phyloP scores from a whole-genome alignment of 1,140 invertebrate species.

The Cotesia glomerata region DNA sequence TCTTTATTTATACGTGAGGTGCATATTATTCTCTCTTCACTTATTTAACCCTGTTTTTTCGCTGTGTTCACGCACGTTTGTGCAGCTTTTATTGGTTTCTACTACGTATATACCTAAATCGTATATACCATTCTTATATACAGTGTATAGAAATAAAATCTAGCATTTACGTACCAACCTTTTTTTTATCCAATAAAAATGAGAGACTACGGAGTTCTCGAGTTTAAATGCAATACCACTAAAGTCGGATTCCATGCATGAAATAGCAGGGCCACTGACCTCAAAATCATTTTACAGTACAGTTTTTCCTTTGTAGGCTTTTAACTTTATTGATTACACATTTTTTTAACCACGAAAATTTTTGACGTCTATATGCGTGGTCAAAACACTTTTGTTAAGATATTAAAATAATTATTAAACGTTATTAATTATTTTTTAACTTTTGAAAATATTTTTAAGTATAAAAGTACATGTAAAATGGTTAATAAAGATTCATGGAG shows the following conservation, averaged over 20 bases:
- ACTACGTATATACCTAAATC: background rate
- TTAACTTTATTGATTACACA: background rate
- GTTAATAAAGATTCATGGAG: too few relatives aligned
- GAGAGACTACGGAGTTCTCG: background rate
- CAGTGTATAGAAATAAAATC: too few relatives aligned
- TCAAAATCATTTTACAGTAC: background rate
- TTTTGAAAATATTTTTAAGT: too few relatives aligned
- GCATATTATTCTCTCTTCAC: conserved; percentile 10
- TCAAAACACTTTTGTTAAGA: too few relatives aligned
- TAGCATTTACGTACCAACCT: background rate
- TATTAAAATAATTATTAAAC: too few relatives aligned
- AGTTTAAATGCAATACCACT: background rate
- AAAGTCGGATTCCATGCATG: background rate
- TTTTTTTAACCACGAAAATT: background rate
- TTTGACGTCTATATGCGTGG: too few relatives aligned
- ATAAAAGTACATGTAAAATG: too few relatives aligned
- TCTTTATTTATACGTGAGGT: conserved; percentile 21
- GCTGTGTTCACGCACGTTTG: background rate
- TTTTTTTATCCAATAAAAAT: background rate
- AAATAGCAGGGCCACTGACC: background rate
- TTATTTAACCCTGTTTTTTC: background rate
- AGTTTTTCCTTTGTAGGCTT: background rate
- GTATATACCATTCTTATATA: too few relatives aligned
- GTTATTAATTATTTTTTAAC: too few relatives aligned
- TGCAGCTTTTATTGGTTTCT: background rate